Conservation (phyloP, 2,113 vertebrate genomes). For the Ia io region DNA sequence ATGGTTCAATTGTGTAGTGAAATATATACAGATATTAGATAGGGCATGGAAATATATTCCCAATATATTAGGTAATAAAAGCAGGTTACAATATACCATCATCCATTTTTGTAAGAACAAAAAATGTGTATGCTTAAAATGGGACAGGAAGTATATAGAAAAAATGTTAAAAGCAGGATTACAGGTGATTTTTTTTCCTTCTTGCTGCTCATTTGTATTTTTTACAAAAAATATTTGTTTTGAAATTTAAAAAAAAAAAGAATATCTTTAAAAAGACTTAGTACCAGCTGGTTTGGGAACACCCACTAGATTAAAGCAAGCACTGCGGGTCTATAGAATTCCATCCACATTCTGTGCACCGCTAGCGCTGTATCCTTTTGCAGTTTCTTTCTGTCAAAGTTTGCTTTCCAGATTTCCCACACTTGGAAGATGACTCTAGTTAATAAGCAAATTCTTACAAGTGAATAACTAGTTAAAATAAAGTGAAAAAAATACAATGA, state of each 20-base stretch:
- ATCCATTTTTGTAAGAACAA: not conserved
- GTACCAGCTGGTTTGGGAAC: conserved; percentile 32
- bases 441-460: not conserved
- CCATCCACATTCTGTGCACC: not conserved
- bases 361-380: not conserved
- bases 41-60: not conserved
- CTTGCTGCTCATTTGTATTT: not conserved
- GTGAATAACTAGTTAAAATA: not conserved
- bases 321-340: not conserved
- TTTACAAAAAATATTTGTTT: conserved; percentile 35
- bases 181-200: not conserved
- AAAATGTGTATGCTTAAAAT: not conserved
- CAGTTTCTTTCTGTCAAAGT: not conserved
- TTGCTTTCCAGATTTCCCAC: not conserved
- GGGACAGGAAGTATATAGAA: not conserved
- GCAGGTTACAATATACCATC: not conserved
- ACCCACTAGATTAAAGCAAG: not conserved
- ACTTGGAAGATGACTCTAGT: conserved; percentile 13
- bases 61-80: not conserved
- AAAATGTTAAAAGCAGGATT: conserved; percentile 8
- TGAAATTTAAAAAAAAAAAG: not conserved
- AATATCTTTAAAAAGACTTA: not conserved
- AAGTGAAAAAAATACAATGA: not conserved
- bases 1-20: not conserved
- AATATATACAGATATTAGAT: not conserved